Evolutionary conservation across 2,113 vertebrate species (phyloP).

Genomic region (Myiagra hebetior): DNA sequence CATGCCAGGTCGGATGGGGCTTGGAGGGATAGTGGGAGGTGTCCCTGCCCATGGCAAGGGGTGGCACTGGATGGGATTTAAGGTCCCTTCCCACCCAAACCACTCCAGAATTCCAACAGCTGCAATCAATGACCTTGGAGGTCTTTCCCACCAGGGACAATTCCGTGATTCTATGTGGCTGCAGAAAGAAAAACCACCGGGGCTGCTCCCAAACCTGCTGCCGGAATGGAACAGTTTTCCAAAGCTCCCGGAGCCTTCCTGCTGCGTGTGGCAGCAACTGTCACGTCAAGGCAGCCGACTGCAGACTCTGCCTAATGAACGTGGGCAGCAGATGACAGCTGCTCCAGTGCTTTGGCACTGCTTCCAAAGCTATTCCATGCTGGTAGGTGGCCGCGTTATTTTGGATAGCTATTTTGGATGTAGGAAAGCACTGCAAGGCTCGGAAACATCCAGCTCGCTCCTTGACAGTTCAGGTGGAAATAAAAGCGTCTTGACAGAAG

Average conservation of each 20-base stretch:
- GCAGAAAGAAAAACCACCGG: not conserved
- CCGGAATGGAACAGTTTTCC: not conserved
- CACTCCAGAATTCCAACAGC: not conserved
- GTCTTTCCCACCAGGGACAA: not conserved
- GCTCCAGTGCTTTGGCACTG: not conserved
- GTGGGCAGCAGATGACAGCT: conserved; percentile 23
- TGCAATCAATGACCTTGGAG: not conserved
- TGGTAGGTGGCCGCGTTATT: conserved; percentile 1
- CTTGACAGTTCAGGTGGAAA: conserved; percentile 10
- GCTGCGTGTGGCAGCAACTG: not conserved
- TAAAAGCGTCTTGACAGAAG: not conserved
- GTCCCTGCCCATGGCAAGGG: not conserved
- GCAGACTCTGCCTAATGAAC: not conserved
- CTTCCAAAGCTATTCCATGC: not conserved
- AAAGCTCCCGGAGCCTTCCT: not conserved
- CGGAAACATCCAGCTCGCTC: not conserved
- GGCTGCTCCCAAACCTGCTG: not conserved
- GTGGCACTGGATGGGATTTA: not conserved
- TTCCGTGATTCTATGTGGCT: fast-evolving
- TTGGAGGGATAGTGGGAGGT: not conserved
- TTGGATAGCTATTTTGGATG: not conserved
- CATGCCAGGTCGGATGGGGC: not conserved
- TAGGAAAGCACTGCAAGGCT: not conserved
- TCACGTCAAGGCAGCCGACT: not conserved
- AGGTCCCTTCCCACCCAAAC: not conserved